phyloP scores from a whole-genome alignment of 2,113 vertebrate genomes.

The Dipodomys spectabilis region DNA sequence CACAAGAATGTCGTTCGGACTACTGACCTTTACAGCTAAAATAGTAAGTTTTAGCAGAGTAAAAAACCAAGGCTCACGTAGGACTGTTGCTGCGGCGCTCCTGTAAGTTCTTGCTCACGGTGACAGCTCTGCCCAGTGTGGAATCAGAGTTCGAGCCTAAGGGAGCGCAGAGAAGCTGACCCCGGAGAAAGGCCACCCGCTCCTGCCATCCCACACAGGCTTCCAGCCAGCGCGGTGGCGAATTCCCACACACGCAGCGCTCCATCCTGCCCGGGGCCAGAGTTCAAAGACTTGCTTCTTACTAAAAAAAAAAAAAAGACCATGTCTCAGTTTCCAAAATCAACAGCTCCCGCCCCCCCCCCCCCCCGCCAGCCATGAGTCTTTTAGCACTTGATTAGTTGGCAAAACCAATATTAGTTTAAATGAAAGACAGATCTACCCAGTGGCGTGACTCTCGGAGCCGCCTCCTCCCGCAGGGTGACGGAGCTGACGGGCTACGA shows the following conservation, averaged over 20 bases:
- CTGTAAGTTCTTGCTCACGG: background rate
- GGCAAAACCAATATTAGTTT: conserved; percentile 18
- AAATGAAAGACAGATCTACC: conserved; percentile 9
- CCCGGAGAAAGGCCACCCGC: background rate
- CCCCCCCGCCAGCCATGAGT: too few species aligned
- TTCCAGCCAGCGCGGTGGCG: background rate
- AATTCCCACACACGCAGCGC: background rate
- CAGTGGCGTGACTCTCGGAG: conserved; percentile 36
- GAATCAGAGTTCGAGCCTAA: background rate
- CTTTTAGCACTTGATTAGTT: conserved; percentile 60
- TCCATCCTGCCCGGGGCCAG: background rate
- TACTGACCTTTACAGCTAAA: background rate
- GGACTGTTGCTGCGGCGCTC: accelerated
- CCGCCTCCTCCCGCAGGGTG: conserved; percentile 87
- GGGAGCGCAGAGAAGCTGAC: background rate
- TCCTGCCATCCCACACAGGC: background rate
- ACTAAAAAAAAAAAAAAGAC: conserved; percentile 35
- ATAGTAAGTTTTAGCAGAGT: background rate
- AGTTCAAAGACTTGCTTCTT: conserved; percentile 67
- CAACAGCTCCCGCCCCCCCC: background rate
- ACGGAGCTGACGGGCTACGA: conserved; percentile 96
- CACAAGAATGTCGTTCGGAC: background rate
- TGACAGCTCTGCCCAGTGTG: background rate
- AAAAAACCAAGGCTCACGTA: background rate
- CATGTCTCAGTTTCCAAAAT: conserved; percentile 73